Base-by-base conservation (phyloP, 2,113 vertebrate genomes). In the Pogonocichla stellata region DNA sequence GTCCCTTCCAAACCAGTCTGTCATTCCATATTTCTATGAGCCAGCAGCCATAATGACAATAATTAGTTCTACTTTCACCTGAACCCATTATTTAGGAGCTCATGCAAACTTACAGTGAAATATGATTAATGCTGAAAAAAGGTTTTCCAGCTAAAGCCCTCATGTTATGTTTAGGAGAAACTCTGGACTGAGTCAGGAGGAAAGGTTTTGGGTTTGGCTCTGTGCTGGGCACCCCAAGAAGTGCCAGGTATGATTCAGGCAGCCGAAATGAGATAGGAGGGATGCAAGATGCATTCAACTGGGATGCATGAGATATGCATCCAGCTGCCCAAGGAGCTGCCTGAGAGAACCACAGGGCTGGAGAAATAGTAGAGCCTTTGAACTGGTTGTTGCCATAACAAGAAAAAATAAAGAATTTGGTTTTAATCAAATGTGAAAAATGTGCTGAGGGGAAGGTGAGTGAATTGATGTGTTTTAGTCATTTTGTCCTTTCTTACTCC, bases 251-350 rank as follows among this genome's bases (percentile, higher is more conserved):
- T 28, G 60, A 57, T 57, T 42, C 73, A 85, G 60, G 56, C 64
- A 70, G 36, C 33, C 2, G 0, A 47, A 3, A 2, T 33, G 29
- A 1, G 0, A 34, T 10, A 26, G n/a, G 38, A 86, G 40, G 43
- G 61, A 84, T 78, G 43, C 4, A 33, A 45, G 61, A n/a, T 1
- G 3, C 11, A 20, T 56, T n/a, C 8, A 4, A 2, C 34, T 9
- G 53, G 69, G 45, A 42, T 45, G 25, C 7, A 9, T 1, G 4
- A 73, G 36, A 69, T 48, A 31, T 54, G 29, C 53, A 54, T 29
- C 24, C 66, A 85, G 28, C 31, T 36, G 34, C 36, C 42, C n/a
- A n/a, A 26, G 31, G 36, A 90, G 43, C 24, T 70, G 29, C 61
- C 29, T 2, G 29, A 54, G 77, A 56, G 51, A 71, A 15, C 13